Base-by-base conservation (phyloP, 2,113 vertebrate species). In the Hydrochoerus hydrochaeris region DNA sequence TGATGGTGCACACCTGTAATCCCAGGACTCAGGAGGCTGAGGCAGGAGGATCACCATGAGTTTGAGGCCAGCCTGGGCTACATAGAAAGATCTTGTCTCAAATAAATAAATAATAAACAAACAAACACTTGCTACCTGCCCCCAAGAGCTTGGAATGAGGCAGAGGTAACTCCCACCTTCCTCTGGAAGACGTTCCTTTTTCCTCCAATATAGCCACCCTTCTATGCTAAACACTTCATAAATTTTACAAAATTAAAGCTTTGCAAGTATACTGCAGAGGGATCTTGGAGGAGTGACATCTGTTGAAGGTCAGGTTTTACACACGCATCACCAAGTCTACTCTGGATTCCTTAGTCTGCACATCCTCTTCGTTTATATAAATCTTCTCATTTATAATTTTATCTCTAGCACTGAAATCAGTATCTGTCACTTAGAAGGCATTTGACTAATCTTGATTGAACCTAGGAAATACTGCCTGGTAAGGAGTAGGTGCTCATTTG, bases 181-280 rank as follows among this genome's bases (percentile, higher is more conserved):
- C 69, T 91, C 32, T 80, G 24, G 77, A 83, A 71, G 19, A 62
- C 11, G 7, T 44, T 44, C 44, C 60, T 44, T 41, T 69, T 44
- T 77, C 24, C 28, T 28, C 30, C 14, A 32, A 24, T 30, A 35
- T 9, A 63, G 32, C 41, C 69, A 24, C 80, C 19, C 60, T 60
- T 54, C n/a, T 63, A 41, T 44, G 32, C 26, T 71, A 71, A 85
- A 52, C 41, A 14, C 38, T 73, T 41, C 46, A 5, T 41, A 95
- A 71, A 26, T 85, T 94, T 88, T 80, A 62, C 52, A 78, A 52
- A 91, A 63, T 44, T 54, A 96, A 85, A 80, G 24, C 12, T 81
- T 85, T 57, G 28, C 16, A 12, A 49, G 17, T 11, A 65, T 28
- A 73, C 7, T 38, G 22, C 81, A 69, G 28, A 88, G 58, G 83